Conservation (phyloP, 2,888 invertebrate genomes). For the Fragum fragum region DNA sequence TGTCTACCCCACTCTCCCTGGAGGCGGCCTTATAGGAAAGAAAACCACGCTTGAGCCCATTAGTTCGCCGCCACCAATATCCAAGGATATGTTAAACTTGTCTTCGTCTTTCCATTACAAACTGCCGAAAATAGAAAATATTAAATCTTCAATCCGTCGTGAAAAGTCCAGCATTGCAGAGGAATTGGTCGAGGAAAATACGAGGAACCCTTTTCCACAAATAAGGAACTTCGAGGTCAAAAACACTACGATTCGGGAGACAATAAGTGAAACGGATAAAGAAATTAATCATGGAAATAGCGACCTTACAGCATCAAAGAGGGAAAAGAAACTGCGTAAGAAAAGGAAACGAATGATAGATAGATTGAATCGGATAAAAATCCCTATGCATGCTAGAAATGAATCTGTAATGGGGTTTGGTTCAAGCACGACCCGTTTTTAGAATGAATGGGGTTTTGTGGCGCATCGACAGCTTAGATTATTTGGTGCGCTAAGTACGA, state of each 20-base stretch:
- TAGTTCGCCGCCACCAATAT: not conserved
- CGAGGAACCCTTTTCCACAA: not conserved
- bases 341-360: constrained; percentile 19
- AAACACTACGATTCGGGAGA: not conserved
- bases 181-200: not conserved
- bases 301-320: not conserved
- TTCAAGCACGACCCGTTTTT: not conserved
- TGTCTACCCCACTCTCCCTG: not conserved
- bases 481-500: too few species aligned
- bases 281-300: not conserved
- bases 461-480: too few species aligned
- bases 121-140: not conserved
- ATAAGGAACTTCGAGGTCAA: not conserved
- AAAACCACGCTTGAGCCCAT: constrained; percentile 13
- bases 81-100: not conserved
- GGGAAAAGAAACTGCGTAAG: constrained; percentile 4
- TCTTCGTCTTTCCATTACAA: constrained; percentile 3
- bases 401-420: constrained; percentile 1
- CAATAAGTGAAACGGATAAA: not conserved
- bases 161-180: not conserved
- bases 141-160: not conserved
- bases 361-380: constrained; percentile 12
- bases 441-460: too few species aligned
- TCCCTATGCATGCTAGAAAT: not conserved
- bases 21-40: not conserved